phyloP scores from a whole-genome alignment of 2,888 invertebrate species.

The Tipula helvola region DNA sequence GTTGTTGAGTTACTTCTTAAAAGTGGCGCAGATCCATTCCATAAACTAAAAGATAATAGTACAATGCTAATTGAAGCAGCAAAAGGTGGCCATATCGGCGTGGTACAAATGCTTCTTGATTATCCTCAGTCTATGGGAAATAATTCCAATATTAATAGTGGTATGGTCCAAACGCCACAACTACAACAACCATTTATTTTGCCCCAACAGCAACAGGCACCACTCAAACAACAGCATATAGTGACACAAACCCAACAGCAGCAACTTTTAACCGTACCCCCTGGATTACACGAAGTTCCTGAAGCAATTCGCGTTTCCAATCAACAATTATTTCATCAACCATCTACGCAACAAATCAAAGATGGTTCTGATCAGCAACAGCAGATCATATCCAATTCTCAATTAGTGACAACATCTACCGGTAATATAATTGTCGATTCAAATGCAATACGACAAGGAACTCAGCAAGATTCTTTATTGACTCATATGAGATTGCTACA shows the following conservation, averaged over 20 bases:
- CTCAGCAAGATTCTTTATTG: slow-evolving; percentile 22
- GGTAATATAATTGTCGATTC: slow-evolving; percentile 33
- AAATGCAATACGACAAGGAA: slow-evolving; percentile 26
- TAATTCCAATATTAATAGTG: slow-evolving; percentile 28
- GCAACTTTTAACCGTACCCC: slow-evolving; percentile 32
- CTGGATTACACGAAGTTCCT: slow-evolving; percentile 45
- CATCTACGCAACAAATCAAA: slow-evolving; percentile 25
- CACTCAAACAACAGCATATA: slow-evolving; percentile 22
- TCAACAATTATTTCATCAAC: slow-evolving; percentile 38
- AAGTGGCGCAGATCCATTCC: slow-evolving; percentile 88
- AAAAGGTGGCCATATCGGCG: slow-evolving; percentile 92
- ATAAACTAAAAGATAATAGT: slow-evolving; percentile 95
- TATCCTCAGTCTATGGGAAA: slow-evolving; percentile 78
- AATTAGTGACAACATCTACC: slow-evolving; percentile 22
- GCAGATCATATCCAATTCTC: neutral
- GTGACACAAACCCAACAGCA: slow-evolving; percentile 33
- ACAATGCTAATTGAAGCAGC: slow-evolving; percentile 98
- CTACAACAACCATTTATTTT: slow-evolving; percentile 17
- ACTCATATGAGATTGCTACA: slow-evolving; percentile 35
- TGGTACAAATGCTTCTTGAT: slow-evolving; percentile 89
- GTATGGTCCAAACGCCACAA: slow-evolving; percentile 33
- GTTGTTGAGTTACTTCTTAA: slow-evolving; percentile 87
- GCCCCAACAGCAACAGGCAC: slow-evolving; percentile 18
- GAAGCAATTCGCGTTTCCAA: slow-evolving; percentile 44
- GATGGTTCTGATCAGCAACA: slow-evolving; percentile 29